These are phyloP conservation scores for Zaprionus vittiger DNA, from an alignment of 1,140 invertebrate species.

Conservation along the genomic window DNA sequence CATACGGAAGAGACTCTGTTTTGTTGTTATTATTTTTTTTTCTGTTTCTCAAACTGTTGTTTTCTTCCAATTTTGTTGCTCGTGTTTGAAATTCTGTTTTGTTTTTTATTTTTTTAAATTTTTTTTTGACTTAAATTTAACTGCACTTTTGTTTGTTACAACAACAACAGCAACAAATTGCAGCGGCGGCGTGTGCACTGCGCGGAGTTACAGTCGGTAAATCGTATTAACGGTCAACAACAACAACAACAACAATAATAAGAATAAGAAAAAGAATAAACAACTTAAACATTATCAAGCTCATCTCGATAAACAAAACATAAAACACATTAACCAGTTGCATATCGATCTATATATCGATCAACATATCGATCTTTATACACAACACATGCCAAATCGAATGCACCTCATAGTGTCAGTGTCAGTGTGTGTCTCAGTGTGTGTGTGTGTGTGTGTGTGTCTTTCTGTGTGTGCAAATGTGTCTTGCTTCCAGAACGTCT, in stretches of 20 bases:
- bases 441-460: slow-evolving; percentile 13
- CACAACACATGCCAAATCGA: not conserved
- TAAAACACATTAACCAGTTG: not conserved
- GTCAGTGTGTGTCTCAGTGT: slow-evolving; percentile 8
- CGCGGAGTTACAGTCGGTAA: slow-evolving; percentile 1
- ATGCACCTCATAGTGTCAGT: slow-evolving; percentile 15
- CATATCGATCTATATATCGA: not conserved
- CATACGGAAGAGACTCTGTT: slow-evolving; percentile 48
- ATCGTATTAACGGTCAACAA: slow-evolving; percentile 4
- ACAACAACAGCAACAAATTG: not conserved
- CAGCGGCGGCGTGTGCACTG: not conserved
- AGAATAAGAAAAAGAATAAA: not conserved
- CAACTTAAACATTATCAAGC: not conserved
- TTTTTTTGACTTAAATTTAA: not conserved
- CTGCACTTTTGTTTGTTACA: not conserved
- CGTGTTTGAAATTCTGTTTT: not conserved
- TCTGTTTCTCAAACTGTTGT: slow-evolving; percentile 5
- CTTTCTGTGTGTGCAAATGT: slow-evolving; percentile 8
- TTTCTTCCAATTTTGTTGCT: slow-evolving; percentile 25
- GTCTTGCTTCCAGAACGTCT: slow-evolving; percentile 13
- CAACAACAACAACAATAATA: not conserved
- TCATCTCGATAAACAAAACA: slow-evolving; percentile 3
- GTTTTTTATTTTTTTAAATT: not conserved
- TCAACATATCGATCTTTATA: not conserved
- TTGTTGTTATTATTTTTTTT: slow-evolving; percentile 27